Base-by-base conservation (phyloP, 2,797 vertebrate genomes). In the Rhyacichthys aspro region DNA sequence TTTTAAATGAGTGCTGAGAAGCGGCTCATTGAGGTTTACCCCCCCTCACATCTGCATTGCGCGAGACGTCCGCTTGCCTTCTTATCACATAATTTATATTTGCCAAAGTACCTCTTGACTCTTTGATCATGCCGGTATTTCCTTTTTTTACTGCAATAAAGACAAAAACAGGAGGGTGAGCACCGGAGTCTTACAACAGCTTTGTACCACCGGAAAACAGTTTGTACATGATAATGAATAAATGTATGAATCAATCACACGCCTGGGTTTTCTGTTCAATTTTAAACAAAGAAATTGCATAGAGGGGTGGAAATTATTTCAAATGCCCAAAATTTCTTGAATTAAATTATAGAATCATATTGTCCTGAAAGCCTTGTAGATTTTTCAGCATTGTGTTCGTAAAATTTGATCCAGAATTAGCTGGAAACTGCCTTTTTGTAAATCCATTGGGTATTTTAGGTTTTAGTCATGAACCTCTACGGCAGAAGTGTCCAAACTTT, bases 41-140 rank as follows among this genome's bases (percentile, higher is more conserved):
- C 75, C 48, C 76, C 75, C 59, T 79, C 84, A 69, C 67, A 63
- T 28, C 84, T 50, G 81, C 70, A 66, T 74, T 59, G 78, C 76
- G 86, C 38, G 33, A 79, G 50, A 77, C 75, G 79, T 89, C 83
- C 70, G 86, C 83, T 88, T 90, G 88, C 83, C 86, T 86, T 83
- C 77, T 86, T 84, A 82, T 83, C 75, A 86, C 72, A 86, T 89
- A 88, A 89, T 88, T 90, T 88, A 87, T 89, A 89, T 89, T 89
- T 86, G 87, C 88, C 85, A 90, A 91, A 89, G 87, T 90, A 89
- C 88, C 85, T 90, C 89, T 81, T 86, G 84, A 90, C 79, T 86
- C 74, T 85, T n/a, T 67, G 70, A 72, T 89, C 86, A 85, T 82
- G 79, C 82, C 88, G 90, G 87, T 90, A 86, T 89, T 89, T 88